These are phyloP conservation scores for Paramisgurnus dabryanus DNA, from an alignment of 2,113 vertebrate species.

Conservation along the genomic window DNA sequence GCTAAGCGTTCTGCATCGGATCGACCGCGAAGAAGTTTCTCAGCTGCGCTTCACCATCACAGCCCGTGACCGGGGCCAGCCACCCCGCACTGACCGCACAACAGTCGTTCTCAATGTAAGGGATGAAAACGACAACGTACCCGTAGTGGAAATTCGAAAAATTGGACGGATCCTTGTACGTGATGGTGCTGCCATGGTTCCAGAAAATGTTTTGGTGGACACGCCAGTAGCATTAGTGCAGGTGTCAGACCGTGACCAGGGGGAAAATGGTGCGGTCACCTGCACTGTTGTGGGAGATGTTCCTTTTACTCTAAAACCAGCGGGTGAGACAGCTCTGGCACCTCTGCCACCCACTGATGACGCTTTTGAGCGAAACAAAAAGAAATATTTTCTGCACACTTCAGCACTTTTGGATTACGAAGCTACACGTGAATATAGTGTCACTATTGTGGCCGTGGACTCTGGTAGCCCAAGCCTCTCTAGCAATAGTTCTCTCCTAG, in stretches of 20 bases:
- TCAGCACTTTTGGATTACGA: slow-evolving; percentile 94
- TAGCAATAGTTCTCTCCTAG: slow-evolving; percentile 91
- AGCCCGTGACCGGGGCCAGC: slow-evolving; percentile 90
- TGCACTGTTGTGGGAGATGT: slow-evolving; percentile 95
- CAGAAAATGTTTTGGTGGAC: slow-evolving; percentile 92
- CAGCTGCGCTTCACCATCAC: slow-evolving; percentile 90
- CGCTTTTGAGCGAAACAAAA: slow-evolving; percentile 87
- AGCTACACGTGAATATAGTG: slow-evolving; percentile 86
- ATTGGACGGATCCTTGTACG: slow-evolving; percentile 91
- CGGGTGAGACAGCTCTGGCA: slow-evolving; percentile 76
- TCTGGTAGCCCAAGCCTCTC: slow-evolving; percentile 94
- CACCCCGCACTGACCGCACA: slow-evolving; percentile 89
- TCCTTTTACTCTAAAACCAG: slow-evolving; percentile 93
- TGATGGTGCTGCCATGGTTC: slow-evolving; percentile 88
- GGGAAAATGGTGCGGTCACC: slow-evolving; percentile 94
- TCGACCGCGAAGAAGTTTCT: slow-evolving; percentile 92
- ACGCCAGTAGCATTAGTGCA: slow-evolving; percentile 93
- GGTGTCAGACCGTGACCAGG: slow-evolving; percentile 93
- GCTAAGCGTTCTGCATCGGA: slow-evolving; percentile 92
- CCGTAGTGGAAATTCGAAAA: slow-evolving; percentile 92
- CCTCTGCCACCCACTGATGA: slow-evolving; percentile 75
- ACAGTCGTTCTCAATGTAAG: slow-evolving; percentile 88
- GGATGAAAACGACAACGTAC: slow-evolving; percentile 95
- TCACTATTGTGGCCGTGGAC: slow-evolving; percentile 94
- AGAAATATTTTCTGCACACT: slow-evolving; percentile 96